Base-by-base conservation (phyloP, 2,888 invertebrate species). In the Theristus sp. region DNA sequence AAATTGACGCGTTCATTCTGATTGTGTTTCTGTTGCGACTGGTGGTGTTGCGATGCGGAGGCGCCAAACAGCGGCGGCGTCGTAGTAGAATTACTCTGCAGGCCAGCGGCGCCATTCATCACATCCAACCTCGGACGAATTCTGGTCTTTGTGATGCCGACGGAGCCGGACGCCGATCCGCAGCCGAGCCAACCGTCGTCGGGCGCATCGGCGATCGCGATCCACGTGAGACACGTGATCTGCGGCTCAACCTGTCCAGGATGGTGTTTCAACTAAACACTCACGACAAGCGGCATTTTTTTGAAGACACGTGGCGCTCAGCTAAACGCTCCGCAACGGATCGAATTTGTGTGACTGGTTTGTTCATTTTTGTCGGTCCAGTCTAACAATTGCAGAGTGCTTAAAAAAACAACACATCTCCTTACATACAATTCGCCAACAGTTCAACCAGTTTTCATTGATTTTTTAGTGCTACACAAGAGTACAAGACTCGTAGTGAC, bases 1-100 rank as follows among this genome's bases (percentile, higher is more conserved):
- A 93, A 96, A 79, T 96, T 96, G 68, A 69, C 67, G 17, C 71
- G 62, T 3, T 38, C 2, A 20, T 46, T 60, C 24, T 2, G n/a
- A 20, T 58, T 24, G 29, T 17, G n/a, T 25, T n/a, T n/a, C n/a
- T n/a, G n/a, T n/a, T n/a, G n/a, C n/a, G n/a, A n/a, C n/a, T 63
- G 31, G 22, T 54, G 6, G 13, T 54, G 6, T 10, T 6, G 10
- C 10, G 57, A 57, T 29, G 57, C 10, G 24, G 57, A n/a, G 13
- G 26, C 29, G 24, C n/a, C n/a, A n/a, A n/a, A n/a, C n/a, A n/a
- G n/a, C n/a, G n/a, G n/a, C 27, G 53, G 22, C 31, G n/a, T 25
- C 2, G 28, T 3, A 3, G 17, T n/a, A 6, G n/a, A n/a, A n/a
- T 20, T 26, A 2, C 17, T 20, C 6, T 2, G 3, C 24, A 52